Evolutionary conservation across 92 coral and sea anemone genomes (phyloP).

Genomic region (Desmophyllum pertusum): DNA sequence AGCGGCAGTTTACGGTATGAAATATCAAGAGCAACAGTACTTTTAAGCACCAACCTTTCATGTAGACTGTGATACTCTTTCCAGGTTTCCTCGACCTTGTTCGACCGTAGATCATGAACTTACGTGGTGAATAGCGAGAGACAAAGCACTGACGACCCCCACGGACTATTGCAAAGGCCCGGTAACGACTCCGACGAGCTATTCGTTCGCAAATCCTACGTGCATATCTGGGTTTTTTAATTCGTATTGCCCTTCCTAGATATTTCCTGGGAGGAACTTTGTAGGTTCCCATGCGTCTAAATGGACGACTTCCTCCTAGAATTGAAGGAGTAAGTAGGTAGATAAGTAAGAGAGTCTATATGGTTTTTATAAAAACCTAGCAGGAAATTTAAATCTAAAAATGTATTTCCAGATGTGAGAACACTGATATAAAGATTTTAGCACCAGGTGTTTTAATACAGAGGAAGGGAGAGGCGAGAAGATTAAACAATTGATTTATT

Average conservation of each 20-base stretch:
- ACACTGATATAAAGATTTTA: too few relatives aligned
- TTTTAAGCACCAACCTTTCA: slow-evolving; percentile 7
- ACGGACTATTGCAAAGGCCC: slow-evolving; percentile 15
- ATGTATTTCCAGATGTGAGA: too few relatives aligned
- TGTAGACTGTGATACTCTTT: slow-evolving; percentile 10
- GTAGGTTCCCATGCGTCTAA: slow-evolving; percentile 16
- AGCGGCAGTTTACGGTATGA: not conserved
- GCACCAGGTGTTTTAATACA: too few relatives aligned
- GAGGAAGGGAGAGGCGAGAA: too few relatives aligned
- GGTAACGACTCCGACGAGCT: slow-evolving; percentile 37
- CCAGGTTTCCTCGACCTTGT: slow-evolving; percentile 20
- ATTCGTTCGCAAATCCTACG: slow-evolving; percentile 10
- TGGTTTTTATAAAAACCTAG: not conserved
- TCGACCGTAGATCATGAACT: slow-evolving; percentile 24
- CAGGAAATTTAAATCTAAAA: not conserved
- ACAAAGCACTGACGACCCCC: slow-evolving; percentile 30
- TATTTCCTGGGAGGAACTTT: slow-evolving; percentile 25
- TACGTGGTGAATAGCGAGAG: not conserved
- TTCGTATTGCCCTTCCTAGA: slow-evolving; percentile 27
- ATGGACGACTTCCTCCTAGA: slow-evolving; percentile 9
- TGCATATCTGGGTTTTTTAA: slow-evolving; percentile 21
- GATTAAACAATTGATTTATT: too few relatives aligned
- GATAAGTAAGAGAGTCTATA: not conserved
- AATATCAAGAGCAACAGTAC: not conserved
- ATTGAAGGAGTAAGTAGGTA: not conserved